Percentiles rank a stretch among this genome's conserved stretches.
phyloP scores from a whole-genome alignment of 1,140 invertebrate species.

The Rhysida immarginata region DNA sequence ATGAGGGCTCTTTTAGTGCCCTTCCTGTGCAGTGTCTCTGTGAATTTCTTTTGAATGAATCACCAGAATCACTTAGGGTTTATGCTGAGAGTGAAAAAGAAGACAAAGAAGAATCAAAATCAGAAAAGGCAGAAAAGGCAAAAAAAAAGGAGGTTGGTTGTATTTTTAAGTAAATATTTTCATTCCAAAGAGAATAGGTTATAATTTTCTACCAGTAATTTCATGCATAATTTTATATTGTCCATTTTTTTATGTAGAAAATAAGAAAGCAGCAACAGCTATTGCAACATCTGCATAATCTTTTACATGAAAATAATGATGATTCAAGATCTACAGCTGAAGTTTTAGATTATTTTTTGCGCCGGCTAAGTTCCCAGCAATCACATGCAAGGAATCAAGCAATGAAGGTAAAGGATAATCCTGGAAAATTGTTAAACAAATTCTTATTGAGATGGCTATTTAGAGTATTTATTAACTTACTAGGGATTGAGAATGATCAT shows the following conservation, averaged over 20 bases:
- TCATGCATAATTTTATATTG: neutral
- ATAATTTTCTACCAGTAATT: neutral
- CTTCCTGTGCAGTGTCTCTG: constrained; percentile 90
- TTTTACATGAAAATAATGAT: constrained; percentile 36
- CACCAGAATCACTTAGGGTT: constrained; percentile 16
- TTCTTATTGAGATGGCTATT: too few species aligned
- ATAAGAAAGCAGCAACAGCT: constrained; percentile 62
- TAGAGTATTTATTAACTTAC: too few species aligned
- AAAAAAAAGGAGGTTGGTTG: constrained; percentile 20
- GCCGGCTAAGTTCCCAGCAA: constrained; percentile 66
- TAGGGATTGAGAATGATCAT: constrained; percentile 49
- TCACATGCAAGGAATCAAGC: constrained; percentile 57
- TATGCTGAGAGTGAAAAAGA: constrained; percentile 7
- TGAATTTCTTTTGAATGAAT: constrained; percentile 72
- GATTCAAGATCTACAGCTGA: constrained; percentile 44
- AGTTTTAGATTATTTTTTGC: constrained; percentile 81
- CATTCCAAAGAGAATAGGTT: neutral
- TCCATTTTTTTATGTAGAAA: constrained; percentile 29
- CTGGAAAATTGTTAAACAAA: too few species aligned
- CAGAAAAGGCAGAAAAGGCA: constrained; percentile 23
- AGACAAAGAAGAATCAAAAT: constrained; percentile 20
- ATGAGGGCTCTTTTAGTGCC: constrained; percentile 67
- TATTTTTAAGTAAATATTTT: neutral
- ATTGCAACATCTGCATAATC: constrained; percentile 47
- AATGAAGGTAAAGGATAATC: constrained; percentile 36